Base-by-base conservation (phyloP, 2,113 vertebrate species). In the Corvus cornix region DNA sequence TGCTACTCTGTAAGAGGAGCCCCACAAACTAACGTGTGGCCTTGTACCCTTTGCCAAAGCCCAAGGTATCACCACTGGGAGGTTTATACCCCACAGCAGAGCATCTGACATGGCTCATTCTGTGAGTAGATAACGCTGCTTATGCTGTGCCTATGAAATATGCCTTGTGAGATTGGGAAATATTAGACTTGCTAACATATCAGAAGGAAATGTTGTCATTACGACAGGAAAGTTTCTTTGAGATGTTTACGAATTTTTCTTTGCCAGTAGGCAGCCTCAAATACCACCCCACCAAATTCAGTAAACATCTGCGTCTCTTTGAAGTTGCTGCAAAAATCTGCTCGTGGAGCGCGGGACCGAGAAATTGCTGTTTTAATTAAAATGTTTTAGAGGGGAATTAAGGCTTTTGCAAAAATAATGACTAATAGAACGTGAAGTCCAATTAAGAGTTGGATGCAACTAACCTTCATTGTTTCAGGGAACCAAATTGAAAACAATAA, bases 131-230 rank as follows among this genome's bases (percentile, higher is more conserved):
- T 62, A 88, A 70, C 5, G 10, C 46, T 9, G 63, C 90, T 35
- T 43, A 18, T 15, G 53, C 49, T 27, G 28, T 37, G 53, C 73
- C 84, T 73, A 2, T 46, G 63, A 77, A 58, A 85, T 49, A 13
- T 10, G 31, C 33, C 77, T 86, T 52, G 53, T 35, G 15, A 97
- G 94, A 72, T 1, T 22, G 63, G 84, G 63, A 93, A 94, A 72
- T 87, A 92, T 93, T 95, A 93, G 77, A 75, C 94, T 96, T 94
- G 86, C 77, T 93, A 93, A 97, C 77, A 84, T 49, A 72, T 43
- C 58, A 67, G 89, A 49, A 97, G 89, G 88, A 96, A 96, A 93
- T 85, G 37, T 89, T 96, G 95, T 89, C 80, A 92, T 87, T 93
- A 74, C 52, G 77, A 79, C 93, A 83, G 92, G 52, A 81, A 95